Base-by-base conservation (phyloP, 2,888 invertebrate genomes). In the Lumbricus terrestris region DNA sequence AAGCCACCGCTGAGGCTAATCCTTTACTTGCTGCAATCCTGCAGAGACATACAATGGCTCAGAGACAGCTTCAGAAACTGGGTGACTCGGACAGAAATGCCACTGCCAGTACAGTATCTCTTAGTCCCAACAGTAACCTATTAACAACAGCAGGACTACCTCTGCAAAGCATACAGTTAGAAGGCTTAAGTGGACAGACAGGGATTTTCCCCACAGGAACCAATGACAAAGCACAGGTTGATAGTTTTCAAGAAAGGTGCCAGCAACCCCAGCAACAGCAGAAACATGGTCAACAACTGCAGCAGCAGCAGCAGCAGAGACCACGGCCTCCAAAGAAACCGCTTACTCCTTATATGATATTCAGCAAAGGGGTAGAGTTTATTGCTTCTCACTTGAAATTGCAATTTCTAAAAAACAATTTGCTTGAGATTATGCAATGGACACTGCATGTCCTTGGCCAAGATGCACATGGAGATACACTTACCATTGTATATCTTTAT, bases 291-390 rank as follows among this genome's bases (percentile, higher is more conserved):
- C 85, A 85, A 37, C 85, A 85, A 85, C 85, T 35, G 23, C 85
- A n/a, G n/a, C n/a, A 85, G 23, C 85, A 85, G 23, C 85, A 85
- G 85, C 85, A 85, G 85, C 85, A 85, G 85, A 85, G 34, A 85
- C 85, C 89, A 37, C 85, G 89, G 35, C 90, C 90, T 38, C 90
- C 90, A 34, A 90, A 90, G 33, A 90, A 90, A 88, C 90, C 90
- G 37, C 90, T 90, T n/a, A 90, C 90, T 35, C 90, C 90, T n/a
- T 90, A 90, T 42, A 90, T 90, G 90, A 90, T 90, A 47, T 90
- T 90, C 37, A 90, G 90, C 90, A 90, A 90, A 83, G 88, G 89
- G 89, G 90, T 90, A 40, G 15, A 37, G 20, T 54, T 5, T 34
- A 6, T 90, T 47, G n/a, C 69, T n/a, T 29, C 69, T 69, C 29